Base-by-base conservation (phyloP, 2,113 vertebrate genomes). In the Hippocampus abdominalis region DNA sequence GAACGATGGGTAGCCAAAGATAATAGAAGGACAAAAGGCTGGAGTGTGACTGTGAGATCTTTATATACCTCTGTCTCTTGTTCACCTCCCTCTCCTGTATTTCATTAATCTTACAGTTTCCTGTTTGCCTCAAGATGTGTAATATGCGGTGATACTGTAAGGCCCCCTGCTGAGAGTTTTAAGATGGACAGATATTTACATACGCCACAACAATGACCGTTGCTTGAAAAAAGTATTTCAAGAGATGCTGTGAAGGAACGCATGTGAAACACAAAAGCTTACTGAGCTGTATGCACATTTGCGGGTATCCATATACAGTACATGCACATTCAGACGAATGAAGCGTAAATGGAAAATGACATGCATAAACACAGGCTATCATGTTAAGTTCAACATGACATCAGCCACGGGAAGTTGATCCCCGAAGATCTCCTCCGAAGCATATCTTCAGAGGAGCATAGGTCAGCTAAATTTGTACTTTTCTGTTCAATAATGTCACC, bases 61-160 rank as follows among this genome's bases (percentile, higher is more conserved):
- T 89, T 88, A 87, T 89, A 88, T 88, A 90, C 84, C 82, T 87
- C 76, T 70, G 80, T 81, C 81, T 81, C 82, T 84, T 91, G 82
- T 86, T 89, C 87, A 88, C 86, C 78, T 72, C 69, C 68, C 61
- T 64, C 70, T 69, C 64, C 57, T 72, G 39, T 46, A 81, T 88
- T 87, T 89, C 86, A 86, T 92, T 91, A 89, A 88, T 86, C 81
- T 86, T 66, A 54, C 72, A 87, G 74, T 77, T 78, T 81, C 64
- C 74, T 63, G 77, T 49, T 83, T 65, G 85, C 86, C 88, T 89
- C 84, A 64, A 91, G 82, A 92, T 87, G 91, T 88, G 90, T 90
- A 93, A 93, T 92, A 88, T 91, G 88, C 90, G 88, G 87, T 87
- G 85, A 86, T 88, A 90, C 90, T 89, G 87, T 83, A 82, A 78